Base-by-base conservation (phyloP, 2,888 invertebrate genomes). In the Cyclophora albipunctata region DNA sequence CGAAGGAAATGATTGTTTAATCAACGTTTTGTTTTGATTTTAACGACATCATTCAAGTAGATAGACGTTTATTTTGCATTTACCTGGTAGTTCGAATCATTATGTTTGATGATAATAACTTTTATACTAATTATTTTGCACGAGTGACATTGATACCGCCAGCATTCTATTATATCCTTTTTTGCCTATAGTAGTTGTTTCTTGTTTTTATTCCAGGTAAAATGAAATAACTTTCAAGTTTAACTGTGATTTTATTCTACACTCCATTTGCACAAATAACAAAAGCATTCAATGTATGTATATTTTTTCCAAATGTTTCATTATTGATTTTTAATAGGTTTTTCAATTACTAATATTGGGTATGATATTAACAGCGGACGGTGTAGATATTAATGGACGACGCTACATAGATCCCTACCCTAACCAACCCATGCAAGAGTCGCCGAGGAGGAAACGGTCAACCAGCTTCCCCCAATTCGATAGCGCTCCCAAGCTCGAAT, bases 341-440 rank as follows among this genome's bases (percentile, higher is more conserved):
- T 20, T 20, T 20, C 20, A 20, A 20, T 20, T 20, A 37, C 37
- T 37, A 37, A 37, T 37, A 4, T 5, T 37, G 5, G 5, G 5
- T 2, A 37, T 5, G 4, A 37, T 5, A 5, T 37, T 37, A 77
- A 85, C 84, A 87, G 87, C 78, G 81, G 86, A 88, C 77, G 84
- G 82, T 78, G 84, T 65, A 73, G 85, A 87, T 75, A 79, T 84
- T 75, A 84, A 72, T 53, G 78, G 78, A 58, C 66, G 86, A 49
- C 77, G 87, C 50, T 88, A 80, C 66, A 84, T 88, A 64, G 87
- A 88, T 58, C 85, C 87, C 1, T 88, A 86, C 61, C 86, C 87
- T n/a, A 78, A 69, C 44, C 82, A 84, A 59, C 85, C 83, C 60
- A 76, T 87, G 73, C 87, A 86, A 62, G 87, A 87, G 34, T 78